A percentile compares a stretch with the other conserved stretches of the same genome.
Conservation (phyloP, 2,113 vertebrate species). For the Sterrhoptilus dennistouni region DNA sequence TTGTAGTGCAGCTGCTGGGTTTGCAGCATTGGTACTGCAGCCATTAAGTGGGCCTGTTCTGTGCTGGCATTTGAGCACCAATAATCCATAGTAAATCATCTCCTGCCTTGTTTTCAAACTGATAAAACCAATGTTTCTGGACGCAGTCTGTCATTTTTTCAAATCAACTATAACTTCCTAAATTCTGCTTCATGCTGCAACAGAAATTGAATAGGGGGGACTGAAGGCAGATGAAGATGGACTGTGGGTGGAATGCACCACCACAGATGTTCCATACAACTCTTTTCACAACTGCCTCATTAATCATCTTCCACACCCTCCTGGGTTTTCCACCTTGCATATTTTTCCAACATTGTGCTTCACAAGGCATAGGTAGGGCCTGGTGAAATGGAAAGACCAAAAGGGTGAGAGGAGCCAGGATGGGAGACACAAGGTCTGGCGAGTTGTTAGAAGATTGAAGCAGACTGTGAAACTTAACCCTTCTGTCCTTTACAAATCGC, state of each 20-base stretch:
- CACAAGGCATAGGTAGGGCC: accelerated
- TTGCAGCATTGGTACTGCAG: background rate
- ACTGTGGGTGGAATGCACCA: background rate
- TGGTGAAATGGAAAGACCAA: background rate
- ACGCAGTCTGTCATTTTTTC: background rate
- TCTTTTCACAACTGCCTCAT: background rate
- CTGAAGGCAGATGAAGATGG: background rate
- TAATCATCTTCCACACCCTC: background rate
- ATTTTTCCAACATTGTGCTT: background rate
- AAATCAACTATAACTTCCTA: background rate
- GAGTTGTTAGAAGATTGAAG: background rate
- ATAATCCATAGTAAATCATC: background rate
- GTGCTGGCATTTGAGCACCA: background rate
- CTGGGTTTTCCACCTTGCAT: background rate
- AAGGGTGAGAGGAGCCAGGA: background rate
- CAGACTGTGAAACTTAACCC: background rate
- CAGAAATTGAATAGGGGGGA: background rate
- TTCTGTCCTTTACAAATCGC: background rate
- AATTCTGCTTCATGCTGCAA: background rate
- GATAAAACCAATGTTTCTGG: background rate
- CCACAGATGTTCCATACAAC: background rate
- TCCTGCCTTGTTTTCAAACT: background rate
- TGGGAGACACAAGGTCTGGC: background rate
- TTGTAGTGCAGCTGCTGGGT: background rate
- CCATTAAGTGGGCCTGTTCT: background rate